A percentile compares a stretch with the other conserved stretches of the same genome.
phyloP scores from a whole-genome alignment of 2,888 invertebrate genomes.

The Fragum fragum region DNA sequence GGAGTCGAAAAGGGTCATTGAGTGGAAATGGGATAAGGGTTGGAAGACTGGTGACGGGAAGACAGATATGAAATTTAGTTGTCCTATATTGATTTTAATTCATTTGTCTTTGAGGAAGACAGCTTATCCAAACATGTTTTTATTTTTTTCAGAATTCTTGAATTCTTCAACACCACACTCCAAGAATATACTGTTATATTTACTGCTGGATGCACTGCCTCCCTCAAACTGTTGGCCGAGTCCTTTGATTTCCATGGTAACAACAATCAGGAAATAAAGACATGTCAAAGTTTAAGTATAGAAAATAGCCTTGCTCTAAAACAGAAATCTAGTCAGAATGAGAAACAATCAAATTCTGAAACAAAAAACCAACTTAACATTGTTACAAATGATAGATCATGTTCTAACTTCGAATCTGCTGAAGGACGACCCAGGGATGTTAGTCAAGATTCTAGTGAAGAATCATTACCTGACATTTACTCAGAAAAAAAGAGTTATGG shows the following conservation, averaged over 20 bases:
- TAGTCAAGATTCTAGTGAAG: too few species aligned
- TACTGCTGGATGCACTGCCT: conserved; percentile 96
- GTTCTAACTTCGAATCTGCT: not conserved
- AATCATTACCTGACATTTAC: not conserved
- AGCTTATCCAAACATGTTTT: too few species aligned
- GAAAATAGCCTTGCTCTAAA: not conserved
- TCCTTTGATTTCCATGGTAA: conserved; percentile 88
- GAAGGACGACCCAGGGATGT: not conserved
- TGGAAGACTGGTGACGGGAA: too few species aligned
- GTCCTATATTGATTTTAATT: too few species aligned
- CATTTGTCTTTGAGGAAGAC: too few species aligned
- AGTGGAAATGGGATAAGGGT: too few species aligned
- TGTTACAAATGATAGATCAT: not conserved
- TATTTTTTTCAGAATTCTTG: conserved; percentile 90
- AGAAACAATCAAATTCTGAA: not conserved
- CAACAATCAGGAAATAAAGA: not conserved
- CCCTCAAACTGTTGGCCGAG: conserved; percentile 94
- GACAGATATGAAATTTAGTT: too few species aligned
- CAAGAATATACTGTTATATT: conserved; percentile 96
- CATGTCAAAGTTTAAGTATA: not conserved
- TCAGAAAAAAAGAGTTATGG: not conserved
- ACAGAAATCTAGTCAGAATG: not conserved
- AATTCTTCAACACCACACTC: conserved; percentile 93
- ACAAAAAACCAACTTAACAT: not conserved
- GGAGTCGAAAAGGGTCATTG: too few species aligned